A percentile compares a stretch with the other conserved stretches of the same genome.
phyloP scores from a whole-genome alignment of 2,888 invertebrate genomes.

The Camponotus fellah region DNA sequence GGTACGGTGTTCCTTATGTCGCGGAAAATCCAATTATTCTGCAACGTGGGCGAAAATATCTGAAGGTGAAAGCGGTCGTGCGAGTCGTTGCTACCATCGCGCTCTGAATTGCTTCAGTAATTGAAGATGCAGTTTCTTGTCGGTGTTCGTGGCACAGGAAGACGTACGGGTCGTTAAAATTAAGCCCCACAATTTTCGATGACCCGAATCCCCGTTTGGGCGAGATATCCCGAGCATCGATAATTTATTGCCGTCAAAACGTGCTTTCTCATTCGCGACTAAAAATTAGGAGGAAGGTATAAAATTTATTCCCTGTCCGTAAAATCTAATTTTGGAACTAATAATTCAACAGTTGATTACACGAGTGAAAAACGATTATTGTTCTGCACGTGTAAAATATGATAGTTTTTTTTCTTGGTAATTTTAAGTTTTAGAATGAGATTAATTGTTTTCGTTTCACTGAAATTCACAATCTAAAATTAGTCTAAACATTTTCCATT shows the following conservation, averaged over 20 bases:
- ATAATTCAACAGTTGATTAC: slow-evolving; percentile 15
- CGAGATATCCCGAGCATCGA: slow-evolving; percentile 22
- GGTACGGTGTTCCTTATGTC: neutral
- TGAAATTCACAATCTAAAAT: neutral
- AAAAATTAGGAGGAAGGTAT: neutral
- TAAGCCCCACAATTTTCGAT: slow-evolving; percentile 62
- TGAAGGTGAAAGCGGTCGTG: slow-evolving; percentile 48
- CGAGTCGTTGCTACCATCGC: slow-evolving; percentile 22
- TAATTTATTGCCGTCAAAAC: slow-evolving; percentile 41
- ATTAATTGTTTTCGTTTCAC: neutral
- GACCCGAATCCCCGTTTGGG: slow-evolving; percentile 40
- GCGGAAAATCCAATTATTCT: slow-evolving; percentile 44
- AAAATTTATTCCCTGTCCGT: slow-evolving; percentile 23
- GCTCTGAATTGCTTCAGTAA: slow-evolving; percentile 39
- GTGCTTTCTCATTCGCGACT: neutral
- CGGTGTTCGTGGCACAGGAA: slow-evolving; percentile 7
- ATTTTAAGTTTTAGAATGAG: neutral
- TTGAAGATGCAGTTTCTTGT: slow-evolving; percentile 42
- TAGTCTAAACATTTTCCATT: neutral
- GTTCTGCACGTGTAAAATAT: neutral
- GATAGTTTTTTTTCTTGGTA: neutral
- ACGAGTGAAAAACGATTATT: neutral
- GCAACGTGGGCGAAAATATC: slow-evolving; percentile 28
- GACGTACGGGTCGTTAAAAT: slow-evolving; percentile 64
- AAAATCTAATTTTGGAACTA: neutral